Evolutionary conservation across 1,140 invertebrate species (phyloP).

Genomic region (Diuraphis noxia): DNA sequence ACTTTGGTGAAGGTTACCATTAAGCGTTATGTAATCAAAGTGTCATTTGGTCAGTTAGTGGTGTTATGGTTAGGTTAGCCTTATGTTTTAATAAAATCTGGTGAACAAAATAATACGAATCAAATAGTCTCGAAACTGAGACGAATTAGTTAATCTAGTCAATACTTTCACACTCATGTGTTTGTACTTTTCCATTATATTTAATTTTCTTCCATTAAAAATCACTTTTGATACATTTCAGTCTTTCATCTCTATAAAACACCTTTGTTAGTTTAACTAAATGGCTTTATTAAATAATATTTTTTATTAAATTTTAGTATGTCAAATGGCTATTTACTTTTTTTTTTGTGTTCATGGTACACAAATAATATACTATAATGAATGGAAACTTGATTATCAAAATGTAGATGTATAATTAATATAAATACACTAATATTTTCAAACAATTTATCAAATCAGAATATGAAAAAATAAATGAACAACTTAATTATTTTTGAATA

Average conservation of each 20-base stretch:
- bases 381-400: background rate
- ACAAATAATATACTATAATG: background rate
- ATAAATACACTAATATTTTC: background rate
- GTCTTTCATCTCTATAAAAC: background rate
- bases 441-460: background rate
- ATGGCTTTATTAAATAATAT: background rate
- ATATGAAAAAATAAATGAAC: background rate
- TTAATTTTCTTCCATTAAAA: slow-evolving; percentile 39
- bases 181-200: slow-evolving; percentile 42
- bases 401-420: background rate
- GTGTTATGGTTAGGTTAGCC: slow-evolving; percentile 6
- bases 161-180: slow-evolving; percentile 31
- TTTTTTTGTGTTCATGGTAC: background rate
- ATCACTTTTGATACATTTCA: background rate
- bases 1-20: slow-evolving; percentile 62
- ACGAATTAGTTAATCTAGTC: slow-evolving; percentile 49
- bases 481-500: background rate
- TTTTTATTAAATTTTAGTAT: background rate
- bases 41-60: background rate
- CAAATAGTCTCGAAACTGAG: slow-evolving; percentile 39
- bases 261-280: background rate
- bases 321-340: background rate
- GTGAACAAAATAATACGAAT: slow-evolving; percentile 45
- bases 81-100: slow-evolving; percentile 10
- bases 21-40: background rate